Evolutionary conservation across 37 sponge, comb jelly and placozoan species (phyloP).

Genomic region (Theonella swinhoei): DNA sequence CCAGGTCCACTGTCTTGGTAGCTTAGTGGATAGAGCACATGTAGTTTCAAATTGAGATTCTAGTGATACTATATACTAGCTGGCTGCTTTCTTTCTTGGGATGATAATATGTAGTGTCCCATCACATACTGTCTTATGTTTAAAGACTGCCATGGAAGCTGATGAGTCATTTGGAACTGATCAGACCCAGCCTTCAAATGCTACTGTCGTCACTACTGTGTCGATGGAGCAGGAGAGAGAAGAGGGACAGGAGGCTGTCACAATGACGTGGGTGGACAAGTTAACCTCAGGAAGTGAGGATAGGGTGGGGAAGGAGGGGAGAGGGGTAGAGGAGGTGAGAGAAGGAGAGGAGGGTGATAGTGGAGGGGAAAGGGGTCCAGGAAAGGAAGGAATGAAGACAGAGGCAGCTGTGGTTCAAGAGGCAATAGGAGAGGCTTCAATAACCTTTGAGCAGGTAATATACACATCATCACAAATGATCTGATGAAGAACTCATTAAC

Average conservation of each 20-base stretch:
- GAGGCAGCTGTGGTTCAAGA: neutral
- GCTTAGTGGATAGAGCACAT: too few relatives aligned
- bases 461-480: neutral
- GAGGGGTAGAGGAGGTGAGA: neutral
- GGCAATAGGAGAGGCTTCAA: neutral
- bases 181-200: too few relatives aligned
- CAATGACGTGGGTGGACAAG: too few relatives aligned
- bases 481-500: too few relatives aligned
- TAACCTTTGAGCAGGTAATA: neutral
- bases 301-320: neutral
- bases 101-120: too few relatives aligned
- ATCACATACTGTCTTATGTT: too few relatives aligned
- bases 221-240: neutral
- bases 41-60: too few relatives aligned
- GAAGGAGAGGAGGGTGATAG: neutral
- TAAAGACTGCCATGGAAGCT: too few relatives aligned
- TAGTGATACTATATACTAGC: too few relatives aligned
- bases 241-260: neutral
- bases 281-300: neutral
- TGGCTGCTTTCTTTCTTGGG: too few relatives aligned
- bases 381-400: neutral
- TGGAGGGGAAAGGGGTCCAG: neutral
- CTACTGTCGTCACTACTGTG: neutral
- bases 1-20: too few relatives aligned
- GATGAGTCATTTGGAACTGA: too few relatives aligned